phyloP scores from a whole-genome alignment of 2,888 invertebrate genomes.

The Tetragnatha montana region DNA sequence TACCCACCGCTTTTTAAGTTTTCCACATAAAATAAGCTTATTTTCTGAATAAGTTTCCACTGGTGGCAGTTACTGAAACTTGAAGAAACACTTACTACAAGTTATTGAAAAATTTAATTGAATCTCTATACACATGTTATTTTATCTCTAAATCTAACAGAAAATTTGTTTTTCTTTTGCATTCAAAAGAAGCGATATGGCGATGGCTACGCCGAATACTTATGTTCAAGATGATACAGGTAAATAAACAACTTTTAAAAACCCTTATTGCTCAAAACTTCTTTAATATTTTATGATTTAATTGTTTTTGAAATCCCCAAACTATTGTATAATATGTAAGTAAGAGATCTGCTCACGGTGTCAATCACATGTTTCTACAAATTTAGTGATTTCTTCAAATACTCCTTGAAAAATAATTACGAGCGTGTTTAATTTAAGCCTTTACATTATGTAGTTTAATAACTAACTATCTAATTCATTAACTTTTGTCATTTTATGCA shows the following conservation, averaged over 20 bases:
- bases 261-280: not conserved
- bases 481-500: too few species aligned
- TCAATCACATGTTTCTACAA: too few species aligned
- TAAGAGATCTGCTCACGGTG: too few species aligned
- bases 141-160: not conserved
- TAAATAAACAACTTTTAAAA: not conserved
- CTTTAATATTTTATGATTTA: too few species aligned
- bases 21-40: not conserved
- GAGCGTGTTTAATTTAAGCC: too few species aligned
- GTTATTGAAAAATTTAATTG: not conserved
- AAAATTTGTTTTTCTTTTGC: not conserved
- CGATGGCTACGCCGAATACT: not conserved
- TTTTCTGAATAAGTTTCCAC: not conserved
- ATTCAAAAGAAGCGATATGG: not conserved
- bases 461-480: too few species aligned
- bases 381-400: too few species aligned
- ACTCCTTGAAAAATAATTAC: too few species aligned
- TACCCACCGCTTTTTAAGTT: too few species aligned
- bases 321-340: too few species aligned
- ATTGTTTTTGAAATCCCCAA: too few species aligned
- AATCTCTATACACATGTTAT: not conserved
- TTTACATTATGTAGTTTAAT: too few species aligned
- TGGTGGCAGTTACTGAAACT: not conserved
- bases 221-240: conserved; percentile 2
- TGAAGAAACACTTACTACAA: not conserved